Percentiles rank a stretch among this genome's conserved stretches.
Evolutionary conservation across 2,113 vertebrate species (phyloP).

Genomic region (Seriola aureovittata): DNA sequence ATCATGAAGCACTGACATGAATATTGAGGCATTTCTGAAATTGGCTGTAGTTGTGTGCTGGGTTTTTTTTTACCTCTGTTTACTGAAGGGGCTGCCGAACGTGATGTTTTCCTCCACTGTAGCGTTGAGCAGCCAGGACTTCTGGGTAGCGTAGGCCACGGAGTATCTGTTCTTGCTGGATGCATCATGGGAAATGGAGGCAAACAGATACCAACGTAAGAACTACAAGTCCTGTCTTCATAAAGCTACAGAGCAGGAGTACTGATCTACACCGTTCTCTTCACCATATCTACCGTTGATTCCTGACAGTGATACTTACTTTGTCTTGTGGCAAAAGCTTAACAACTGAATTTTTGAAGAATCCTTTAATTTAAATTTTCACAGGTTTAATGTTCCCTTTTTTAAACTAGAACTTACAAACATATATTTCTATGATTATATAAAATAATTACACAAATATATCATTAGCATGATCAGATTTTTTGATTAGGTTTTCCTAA

Average conservation of each 20-base stretch:
- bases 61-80: slow-evolving; percentile 88
- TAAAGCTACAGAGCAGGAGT: slow-evolving; percentile 59
- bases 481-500: background rate
- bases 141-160: slow-evolving; percentile 97
- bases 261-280: slow-evolving; percentile 38
- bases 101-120: slow-evolving; percentile 98
- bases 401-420: no score
- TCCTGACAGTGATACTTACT: background rate
- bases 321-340: no score
- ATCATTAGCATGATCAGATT: background rate
- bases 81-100: slow-evolving; percentile 95
- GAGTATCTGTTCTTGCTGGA: slow-evolving; percentile 93
- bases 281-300: background rate
- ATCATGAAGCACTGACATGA: no score
- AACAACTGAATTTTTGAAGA: no score
- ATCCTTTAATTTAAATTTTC: no score
- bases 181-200: slow-evolving; percentile 50
- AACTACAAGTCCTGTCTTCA: slow-evolving; percentile 19
- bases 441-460: background rate
- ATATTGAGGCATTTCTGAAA: no score
- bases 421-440: no score
- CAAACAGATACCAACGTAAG: slow-evolving; percentile 19
- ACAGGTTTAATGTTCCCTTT: no score
- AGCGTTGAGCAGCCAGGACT: slow-evolving; percentile 97
- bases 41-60: no score